phyloP scores from a whole-genome alignment of 2,888 invertebrate species.

The Hirtodrosophila histrioides region DNA sequence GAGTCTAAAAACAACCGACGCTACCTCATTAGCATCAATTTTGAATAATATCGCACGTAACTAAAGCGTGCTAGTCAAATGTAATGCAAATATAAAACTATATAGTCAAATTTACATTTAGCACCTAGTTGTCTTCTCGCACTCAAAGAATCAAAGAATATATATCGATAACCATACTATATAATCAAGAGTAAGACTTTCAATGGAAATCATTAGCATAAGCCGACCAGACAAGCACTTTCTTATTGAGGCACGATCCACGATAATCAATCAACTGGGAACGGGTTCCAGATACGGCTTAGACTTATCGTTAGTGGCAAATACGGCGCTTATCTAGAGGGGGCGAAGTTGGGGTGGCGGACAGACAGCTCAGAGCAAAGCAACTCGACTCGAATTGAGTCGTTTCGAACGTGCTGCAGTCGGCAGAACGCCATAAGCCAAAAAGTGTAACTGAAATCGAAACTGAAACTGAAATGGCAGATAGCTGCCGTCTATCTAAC shows the following conservation, averaged over 20 bases:
- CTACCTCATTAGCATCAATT: slow-evolving; percentile 83
- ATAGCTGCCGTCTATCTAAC: slow-evolving; percentile 24
- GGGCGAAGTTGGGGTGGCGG: slow-evolving; percentile 9
- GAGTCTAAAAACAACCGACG: slow-evolving; percentile 69
- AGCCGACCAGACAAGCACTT: slow-evolving; percentile 21
- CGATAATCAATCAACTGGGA: slow-evolving; percentile 47
- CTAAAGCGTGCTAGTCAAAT: slow-evolving; percentile 53
- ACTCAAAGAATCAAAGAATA: slow-evolving; percentile 38
- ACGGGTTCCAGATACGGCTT: slow-evolving; percentile 21
- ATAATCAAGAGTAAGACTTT: slow-evolving; percentile 23
- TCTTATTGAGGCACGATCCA: slow-evolving; percentile 45
- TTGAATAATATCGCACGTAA: slow-evolving; percentile 32
- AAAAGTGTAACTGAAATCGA: slow-evolving; percentile 27
- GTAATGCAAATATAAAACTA: slow-evolving; percentile 45
- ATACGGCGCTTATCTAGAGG: slow-evolving; percentile 26
- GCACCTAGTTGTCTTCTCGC: slow-evolving; percentile 65
- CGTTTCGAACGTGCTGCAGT: slow-evolving; percentile 39
- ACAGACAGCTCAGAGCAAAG: slow-evolving; percentile 6
- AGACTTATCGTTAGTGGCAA: slow-evolving; percentile 23
- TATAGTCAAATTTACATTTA: slow-evolving; percentile 39
- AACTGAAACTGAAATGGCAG: slow-evolving; percentile 22
- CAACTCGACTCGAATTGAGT: slow-evolving; percentile 29
- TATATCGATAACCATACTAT: slow-evolving; percentile 25
- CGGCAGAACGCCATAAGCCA: slow-evolving; percentile 8
- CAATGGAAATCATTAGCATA: slow-evolving; percentile 30